Conservation (phyloP, 2,113 vertebrate genomes). For the Platichthys flesus region DNA sequence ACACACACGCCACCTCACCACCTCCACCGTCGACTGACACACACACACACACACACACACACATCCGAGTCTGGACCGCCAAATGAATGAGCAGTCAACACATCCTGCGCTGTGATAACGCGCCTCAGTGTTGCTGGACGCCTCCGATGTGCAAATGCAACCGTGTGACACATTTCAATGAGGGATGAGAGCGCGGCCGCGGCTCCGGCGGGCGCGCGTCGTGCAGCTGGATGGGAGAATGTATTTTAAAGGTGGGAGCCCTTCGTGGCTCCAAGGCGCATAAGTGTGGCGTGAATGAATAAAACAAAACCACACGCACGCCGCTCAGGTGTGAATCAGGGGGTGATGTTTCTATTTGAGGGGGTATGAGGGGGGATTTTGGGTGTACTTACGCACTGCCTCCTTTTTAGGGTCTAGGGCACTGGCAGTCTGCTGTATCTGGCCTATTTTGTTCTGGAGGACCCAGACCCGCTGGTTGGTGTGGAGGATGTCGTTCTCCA, state of each 20-base stretch:
- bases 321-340: conserved; percentile 21
- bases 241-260: conserved; percentile 49
- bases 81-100: conserved; percentile 53
- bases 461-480: conserved; percentile 92
- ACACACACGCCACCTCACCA: neutral
- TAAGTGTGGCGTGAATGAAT: conserved; percentile 52
- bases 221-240: conserved; percentile 47
- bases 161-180: conserved; percentile 76
- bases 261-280: conserved; percentile 51
- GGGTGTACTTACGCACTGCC: conserved; percentile 95
- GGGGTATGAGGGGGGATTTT: neutral
- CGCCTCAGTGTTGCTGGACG: conserved; percentile 37
- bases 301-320: conserved; percentile 16
- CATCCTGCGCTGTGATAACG: conserved; percentile 44
- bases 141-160: conserved; percentile 58
- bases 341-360: neutral
- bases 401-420: conserved; percentile 96
- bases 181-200: conserved; percentile 31
- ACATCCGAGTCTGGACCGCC: conserved; percentile 47
- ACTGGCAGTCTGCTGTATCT: conserved; percentile 89
- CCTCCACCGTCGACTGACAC: conserved; percentile 36
- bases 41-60: conserved; percentile 30
- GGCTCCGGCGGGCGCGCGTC: conserved; percentile 42
- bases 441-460: conserved; percentile 92
- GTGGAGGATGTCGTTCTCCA: conserved; percentile 92